phyloP scores from a whole-genome alignment of 2,888 invertebrate genomes.

The Athetis lepigone region DNA sequence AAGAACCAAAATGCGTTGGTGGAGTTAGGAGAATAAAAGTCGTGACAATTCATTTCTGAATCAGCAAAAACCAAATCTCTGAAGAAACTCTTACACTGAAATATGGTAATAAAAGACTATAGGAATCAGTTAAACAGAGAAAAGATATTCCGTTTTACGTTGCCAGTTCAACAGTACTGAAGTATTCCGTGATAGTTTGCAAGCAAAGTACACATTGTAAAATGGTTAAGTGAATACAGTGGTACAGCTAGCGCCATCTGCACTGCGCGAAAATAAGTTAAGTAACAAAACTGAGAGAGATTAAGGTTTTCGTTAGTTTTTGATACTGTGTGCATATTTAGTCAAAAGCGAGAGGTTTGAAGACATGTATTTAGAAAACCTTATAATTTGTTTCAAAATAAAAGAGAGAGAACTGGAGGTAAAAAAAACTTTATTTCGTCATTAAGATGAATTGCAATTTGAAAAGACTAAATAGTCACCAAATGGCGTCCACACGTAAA shows the following conservation, averaged over 20 bases:
- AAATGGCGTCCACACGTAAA: too few relatives aligned
- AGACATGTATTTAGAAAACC: too few relatives aligned
- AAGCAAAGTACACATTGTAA: slow-evolving; percentile 24
- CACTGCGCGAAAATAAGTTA: neutral
- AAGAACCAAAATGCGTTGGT: slow-evolving; percentile 22
- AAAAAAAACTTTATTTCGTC: too few relatives aligned
- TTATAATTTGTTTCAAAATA: too few relatives aligned
- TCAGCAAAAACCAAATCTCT: slow-evolving; percentile 48
- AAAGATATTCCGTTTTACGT: slow-evolving; percentile 54
- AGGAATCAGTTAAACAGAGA: slow-evolving; percentile 41
- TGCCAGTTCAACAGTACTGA: slow-evolving; percentile 41
- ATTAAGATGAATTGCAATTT: too few relatives aligned
- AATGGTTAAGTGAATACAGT: slow-evolving; percentile 9
- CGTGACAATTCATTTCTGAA: slow-evolving; percentile 50
- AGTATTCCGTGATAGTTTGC: slow-evolving; percentile 41
- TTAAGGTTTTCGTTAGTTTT: too few relatives aligned
- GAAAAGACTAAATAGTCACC: too few relatives aligned
- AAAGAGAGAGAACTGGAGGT: too few relatives aligned
- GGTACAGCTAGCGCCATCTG: neutral
- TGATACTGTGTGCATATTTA: too few relatives aligned
- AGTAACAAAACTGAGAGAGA: too few relatives aligned
- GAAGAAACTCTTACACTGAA: slow-evolving; percentile 45
- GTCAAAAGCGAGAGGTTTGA: too few relatives aligned
- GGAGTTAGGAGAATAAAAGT: slow-evolving; percentile 30
- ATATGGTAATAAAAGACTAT: slow-evolving; percentile 59